Evolutionary conservation across 2,113 vertebrate genomes (phyloP), one percentile per base, ranked within the genome.

Genomic region (Zosterops hypoxanthus): DNA sequence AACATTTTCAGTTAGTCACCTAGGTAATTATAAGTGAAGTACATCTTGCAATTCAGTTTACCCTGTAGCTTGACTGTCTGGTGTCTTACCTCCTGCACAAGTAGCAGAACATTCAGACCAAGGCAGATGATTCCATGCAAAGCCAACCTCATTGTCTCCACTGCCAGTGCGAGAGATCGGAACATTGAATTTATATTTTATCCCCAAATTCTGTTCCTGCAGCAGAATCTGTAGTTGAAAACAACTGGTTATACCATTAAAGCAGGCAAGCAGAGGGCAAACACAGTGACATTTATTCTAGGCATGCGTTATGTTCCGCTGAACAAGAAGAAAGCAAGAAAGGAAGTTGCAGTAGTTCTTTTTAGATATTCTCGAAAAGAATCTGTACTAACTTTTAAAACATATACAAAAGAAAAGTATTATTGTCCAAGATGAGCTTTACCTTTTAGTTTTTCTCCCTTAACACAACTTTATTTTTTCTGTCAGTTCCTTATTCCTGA

Each of bases 81-180:
- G 34, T 86, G 69, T 95, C 97, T 98, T 98, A 99, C 99, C 99
- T 98, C 99, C 99, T 64, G 99, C 98, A 69, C 99, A 99, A 92
- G 99, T 99, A 41, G 99, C 98, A 20, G 99, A 99, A 96, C 99
- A 99, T 72, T 99, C 99, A 61, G 99, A 99, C 99, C 99, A 99
- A 90, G 99, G 98, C 88, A 99, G 97, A 94, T 99, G 98, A 98
- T 98, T 98, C 99, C 99, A 99, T 36, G 98, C 97, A 98, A 99
- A 99, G 91, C 99, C 98, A 96, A 99, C 99, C 97, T 99, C 99
- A 92, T 99, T 99, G 98, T 99, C 99, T 50, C 99, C 99, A 76
- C 99, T 99, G 91, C 99, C 99, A 21, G 98, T 99, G 29, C 99
- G 98, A 97, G 98, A 98, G 97, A 99, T 99, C 61, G 99, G 99